A percentile compares a stretch with the other conserved stretches of the same genome.
phyloP scores from a whole-genome alignment of 30 jellyfish, hydroid and myxozoan genomes.

The Aurelia sp. region DNA sequence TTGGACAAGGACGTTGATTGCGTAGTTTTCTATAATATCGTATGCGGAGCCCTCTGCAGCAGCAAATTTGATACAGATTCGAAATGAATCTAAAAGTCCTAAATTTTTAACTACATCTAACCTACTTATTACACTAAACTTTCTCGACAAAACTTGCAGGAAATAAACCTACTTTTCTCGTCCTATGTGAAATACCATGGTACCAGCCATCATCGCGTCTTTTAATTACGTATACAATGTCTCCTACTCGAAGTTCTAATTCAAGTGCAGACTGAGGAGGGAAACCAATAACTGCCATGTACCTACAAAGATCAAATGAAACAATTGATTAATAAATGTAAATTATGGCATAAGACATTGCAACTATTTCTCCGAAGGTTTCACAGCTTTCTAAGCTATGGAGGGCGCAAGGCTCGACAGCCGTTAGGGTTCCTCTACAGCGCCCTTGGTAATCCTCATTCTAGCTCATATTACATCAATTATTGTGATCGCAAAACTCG shows the following conservation, averaged over 20 bases:
- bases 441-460: too few species aligned
- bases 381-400: too few species aligned
- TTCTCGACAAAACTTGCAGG: slow-evolving; percentile 85
- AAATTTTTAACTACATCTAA: background rate
- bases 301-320: slow-evolving; percentile 39
- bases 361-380: too few species aligned
- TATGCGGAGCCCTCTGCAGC: too few species aligned
- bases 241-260: slow-evolving; percentile 85
- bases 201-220: slow-evolving; percentile 93
- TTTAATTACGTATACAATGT: slow-evolving; percentile 63
- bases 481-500: too few species aligned
- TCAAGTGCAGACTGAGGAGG: slow-evolving; percentile 77
- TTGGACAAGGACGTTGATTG: too few species aligned
- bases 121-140: background rate
- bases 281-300: slow-evolving; percentile 74
- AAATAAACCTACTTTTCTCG: slow-evolving; percentile 85
- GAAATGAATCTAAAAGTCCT: too few species aligned
- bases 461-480: too few species aligned
- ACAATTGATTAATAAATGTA: background rate
- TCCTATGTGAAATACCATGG: slow-evolving; percentile 85
- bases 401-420: too few species aligned
- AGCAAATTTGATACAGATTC: too few species aligned
- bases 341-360: background rate
- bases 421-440: too few species aligned
- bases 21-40: too few species aligned